These are phyloP conservation scores for Atta cephalotes DNA, from an alignment of 1,140 invertebrate genomes.

Conservation along the genomic window DNA sequence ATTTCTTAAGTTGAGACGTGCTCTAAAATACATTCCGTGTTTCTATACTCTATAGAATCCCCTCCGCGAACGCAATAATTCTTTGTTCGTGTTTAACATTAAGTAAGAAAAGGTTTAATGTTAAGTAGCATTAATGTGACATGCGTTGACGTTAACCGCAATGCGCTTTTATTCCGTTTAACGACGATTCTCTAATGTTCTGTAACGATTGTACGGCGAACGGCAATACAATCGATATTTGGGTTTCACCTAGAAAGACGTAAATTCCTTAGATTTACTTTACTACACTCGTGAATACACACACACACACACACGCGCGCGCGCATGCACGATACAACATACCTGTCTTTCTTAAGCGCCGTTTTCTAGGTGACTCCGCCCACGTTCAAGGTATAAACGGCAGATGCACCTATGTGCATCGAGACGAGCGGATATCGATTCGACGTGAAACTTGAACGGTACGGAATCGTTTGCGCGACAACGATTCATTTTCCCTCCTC, in stretches of 20 bases:
- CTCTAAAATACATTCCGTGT: conserved; percentile 1
- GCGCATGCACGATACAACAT: too few relatives aligned
- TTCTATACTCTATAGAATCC: conserved; percentile 1
- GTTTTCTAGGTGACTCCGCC: conserved; percentile 65
- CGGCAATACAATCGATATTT: conserved; percentile 73
- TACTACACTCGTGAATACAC: not conserved
- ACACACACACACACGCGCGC: not conserved
- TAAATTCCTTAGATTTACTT: conserved; percentile 39
- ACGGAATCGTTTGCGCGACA: conserved; percentile 28
- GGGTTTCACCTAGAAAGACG: conserved; percentile 15
- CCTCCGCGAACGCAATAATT: conserved; percentile 51
- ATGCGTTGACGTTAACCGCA: not conserved
- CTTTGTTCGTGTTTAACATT: conserved; percentile 39
- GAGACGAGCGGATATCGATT: conserved; percentile 40
- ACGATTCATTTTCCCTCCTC: not conserved
- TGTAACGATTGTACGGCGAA: conserved; percentile 66
- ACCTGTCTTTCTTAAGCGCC: conserved; percentile 53
- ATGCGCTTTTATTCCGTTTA: conserved; percentile 20
- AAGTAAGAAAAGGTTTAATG: conserved; percentile 46
- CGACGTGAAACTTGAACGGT: conserved; percentile 35
- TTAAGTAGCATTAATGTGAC: conserved; percentile 52
- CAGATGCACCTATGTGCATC: conserved; percentile 57
- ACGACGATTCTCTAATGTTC: conserved; percentile 20
- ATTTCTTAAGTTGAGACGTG: not conserved
- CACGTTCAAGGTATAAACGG: conserved; percentile 49